Percentiles rank a stretch among this genome's conserved stretches.
These are phyloP conservation scores for Cyprinus carpio DNA, from an alignment of 2,113 vertebrate species.

Conservation along the genomic window DNA sequence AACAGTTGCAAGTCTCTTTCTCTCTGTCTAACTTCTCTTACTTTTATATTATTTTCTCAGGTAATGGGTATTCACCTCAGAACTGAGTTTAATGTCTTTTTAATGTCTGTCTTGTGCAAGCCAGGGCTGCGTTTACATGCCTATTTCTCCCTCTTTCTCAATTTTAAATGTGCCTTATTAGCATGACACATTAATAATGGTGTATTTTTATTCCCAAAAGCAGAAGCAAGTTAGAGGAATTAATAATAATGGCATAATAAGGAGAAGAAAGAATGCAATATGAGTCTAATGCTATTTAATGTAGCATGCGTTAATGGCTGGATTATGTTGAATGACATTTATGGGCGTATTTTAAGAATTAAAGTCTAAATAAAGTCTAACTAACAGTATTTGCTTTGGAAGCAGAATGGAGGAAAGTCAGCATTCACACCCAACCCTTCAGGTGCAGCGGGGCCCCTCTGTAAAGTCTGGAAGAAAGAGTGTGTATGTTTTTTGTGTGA, in stretches of 20 bases:
- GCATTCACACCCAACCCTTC: slow-evolving; percentile 22
- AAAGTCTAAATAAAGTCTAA: slow-evolving; percentile 15
- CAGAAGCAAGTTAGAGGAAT: not conserved
- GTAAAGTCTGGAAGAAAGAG: slow-evolving; percentile 14
- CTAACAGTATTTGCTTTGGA: slow-evolving; percentile 44
- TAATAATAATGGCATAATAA: slow-evolving; percentile 14
- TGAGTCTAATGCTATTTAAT: slow-evolving; percentile 45
- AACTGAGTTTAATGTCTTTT: slow-evolving; percentile 12
- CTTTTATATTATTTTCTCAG: slow-evolving; percentile 1
- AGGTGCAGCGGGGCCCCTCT: slow-evolving; percentile 2
- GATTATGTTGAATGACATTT: slow-evolving; percentile 39
- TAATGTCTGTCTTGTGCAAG: not conserved
- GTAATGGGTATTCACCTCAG: not conserved
- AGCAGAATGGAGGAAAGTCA: slow-evolving; percentile 18
- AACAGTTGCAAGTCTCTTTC: not conserved
- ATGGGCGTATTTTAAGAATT: slow-evolving; percentile 41
- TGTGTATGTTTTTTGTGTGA: slow-evolving; percentile 10
- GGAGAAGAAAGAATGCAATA: slow-evolving; percentile 1
- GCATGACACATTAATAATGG: not conserved
- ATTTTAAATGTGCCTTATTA: not conserved
- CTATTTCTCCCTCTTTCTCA: not conserved
- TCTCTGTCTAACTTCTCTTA: not conserved
- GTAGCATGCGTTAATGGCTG: slow-evolving; percentile 33
- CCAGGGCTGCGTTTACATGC: not conserved
- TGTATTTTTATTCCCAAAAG: slow-evolving; percentile 16